Evolutionary conservation across 2,113 vertebrate genomes (phyloP).

Genomic region (Leucoraja erinaceus): DNA sequence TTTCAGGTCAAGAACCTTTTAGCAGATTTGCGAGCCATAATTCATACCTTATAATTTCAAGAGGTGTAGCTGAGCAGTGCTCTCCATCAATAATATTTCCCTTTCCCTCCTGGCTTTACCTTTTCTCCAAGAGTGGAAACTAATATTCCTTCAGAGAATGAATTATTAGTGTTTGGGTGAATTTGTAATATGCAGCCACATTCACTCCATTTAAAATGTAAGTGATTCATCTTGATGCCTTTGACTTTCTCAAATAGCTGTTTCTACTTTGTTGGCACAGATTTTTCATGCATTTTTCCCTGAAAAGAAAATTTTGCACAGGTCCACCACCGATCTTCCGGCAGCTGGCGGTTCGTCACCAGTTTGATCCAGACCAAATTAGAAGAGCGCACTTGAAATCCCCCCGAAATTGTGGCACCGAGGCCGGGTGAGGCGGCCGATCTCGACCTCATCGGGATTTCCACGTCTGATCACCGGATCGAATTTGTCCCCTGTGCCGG

Average conservation of each 20-base stretch:
- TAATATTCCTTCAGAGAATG: neutral
- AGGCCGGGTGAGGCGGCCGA: too few species aligned
- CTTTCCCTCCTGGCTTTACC: neutral
- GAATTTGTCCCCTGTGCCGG: too few species aligned
- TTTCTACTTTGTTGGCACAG: neutral
- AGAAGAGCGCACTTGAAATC: too few species aligned
- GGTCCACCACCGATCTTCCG: too few species aligned
- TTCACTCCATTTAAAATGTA: neutral
- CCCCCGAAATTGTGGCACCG: too few species aligned
- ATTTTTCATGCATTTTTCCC: neutral
- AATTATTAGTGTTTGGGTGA: neutral
- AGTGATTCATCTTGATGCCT: neutral
- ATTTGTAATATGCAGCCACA: neutral
- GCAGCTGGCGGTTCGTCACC: too few species aligned
- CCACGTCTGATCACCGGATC: too few species aligned
- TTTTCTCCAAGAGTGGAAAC: neutral
- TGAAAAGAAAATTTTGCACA: neutral
- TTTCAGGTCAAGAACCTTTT: neutral
- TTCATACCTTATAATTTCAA: neutral
- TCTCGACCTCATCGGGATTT: too few species aligned
- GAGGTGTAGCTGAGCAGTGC: neutral
- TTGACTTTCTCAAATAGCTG: slow-evolving; percentile 11
- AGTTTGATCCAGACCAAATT: too few species aligned
- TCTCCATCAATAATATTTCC: neutral
- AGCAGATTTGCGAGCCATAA: neutral